Percentiles rank a stretch among this genome's conserved stretches.
Evolutionary conservation across 2,888 invertebrate genomes (phyloP).

Genomic region (Dynastes grantii): DNA sequence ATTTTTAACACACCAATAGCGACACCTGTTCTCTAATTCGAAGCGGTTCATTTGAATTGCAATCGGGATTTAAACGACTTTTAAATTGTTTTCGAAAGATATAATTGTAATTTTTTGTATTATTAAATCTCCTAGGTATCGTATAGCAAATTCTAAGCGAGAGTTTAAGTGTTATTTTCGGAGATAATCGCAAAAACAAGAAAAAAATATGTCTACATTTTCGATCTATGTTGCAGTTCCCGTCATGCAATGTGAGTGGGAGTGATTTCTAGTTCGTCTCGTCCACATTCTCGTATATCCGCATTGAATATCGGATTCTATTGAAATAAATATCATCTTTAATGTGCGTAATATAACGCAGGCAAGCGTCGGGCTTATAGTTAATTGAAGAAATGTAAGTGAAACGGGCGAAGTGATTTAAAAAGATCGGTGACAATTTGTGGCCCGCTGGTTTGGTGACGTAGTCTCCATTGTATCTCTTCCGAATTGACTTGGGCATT

Average conservation of each 20-base stretch:
- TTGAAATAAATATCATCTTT: constrained; percentile 45
- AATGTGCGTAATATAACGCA: constrained; percentile 24
- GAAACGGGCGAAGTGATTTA: constrained; percentile 51
- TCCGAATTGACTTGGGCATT: constrained; percentile 64
- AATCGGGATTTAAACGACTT: neutral
- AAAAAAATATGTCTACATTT: constrained; percentile 52
- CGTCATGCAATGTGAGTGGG: constrained; percentile 69
- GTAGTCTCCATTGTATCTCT: constrained; percentile 70
- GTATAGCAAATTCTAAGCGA: neutral
- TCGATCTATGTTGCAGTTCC: constrained; percentile 65
- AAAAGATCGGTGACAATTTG: constrained; percentile 57
- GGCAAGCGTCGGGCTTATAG: constrained; percentile 49
- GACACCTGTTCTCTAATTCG: constrained; percentile 13
- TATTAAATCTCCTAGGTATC: neutral
- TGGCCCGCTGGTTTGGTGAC: constrained; percentile 68
- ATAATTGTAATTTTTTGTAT: neutral
- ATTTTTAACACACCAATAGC: constrained; percentile 27
- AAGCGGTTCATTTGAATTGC: constrained; percentile 30
- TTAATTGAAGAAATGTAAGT: constrained; percentile 62
- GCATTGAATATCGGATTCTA: constrained; percentile 47
- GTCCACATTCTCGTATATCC: constrained; percentile 62
- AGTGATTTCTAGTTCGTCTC: constrained; percentile 67
- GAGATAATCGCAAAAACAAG: constrained; percentile 14
- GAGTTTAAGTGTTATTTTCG: neutral
- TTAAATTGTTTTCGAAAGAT: neutral